Conservation (phyloP, 2,888 invertebrate genomes). For the Mylabris sibirica region DNA sequence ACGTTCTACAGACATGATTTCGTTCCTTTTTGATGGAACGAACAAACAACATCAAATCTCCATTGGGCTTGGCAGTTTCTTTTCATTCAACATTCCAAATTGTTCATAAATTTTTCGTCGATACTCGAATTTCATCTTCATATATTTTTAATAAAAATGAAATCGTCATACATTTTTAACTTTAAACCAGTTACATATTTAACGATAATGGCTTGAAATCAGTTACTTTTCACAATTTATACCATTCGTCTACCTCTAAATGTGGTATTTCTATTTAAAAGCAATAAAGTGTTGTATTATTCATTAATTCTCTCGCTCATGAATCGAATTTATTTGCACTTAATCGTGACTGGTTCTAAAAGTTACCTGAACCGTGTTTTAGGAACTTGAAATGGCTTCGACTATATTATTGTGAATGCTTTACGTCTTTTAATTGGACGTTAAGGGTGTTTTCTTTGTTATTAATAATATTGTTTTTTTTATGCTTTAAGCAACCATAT, state of each 20-base stretch:
- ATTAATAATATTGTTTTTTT: background rate
- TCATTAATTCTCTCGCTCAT: slow-evolving; percentile 8
- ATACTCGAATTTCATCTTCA: slow-evolving; percentile 1
- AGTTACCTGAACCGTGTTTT: background rate
- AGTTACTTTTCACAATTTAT: slow-evolving; percentile 27
- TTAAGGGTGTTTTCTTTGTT: background rate
- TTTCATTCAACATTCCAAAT: background rate
- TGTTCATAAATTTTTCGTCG: background rate
- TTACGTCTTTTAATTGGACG: slow-evolving; percentile 8
- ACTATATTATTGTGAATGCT: background rate
- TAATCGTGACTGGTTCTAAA: slow-evolving; percentile 17
- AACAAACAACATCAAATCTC: slow-evolving; percentile 9
- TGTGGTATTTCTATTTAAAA: slow-evolving; percentile 6
- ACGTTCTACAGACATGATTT: slow-evolving; percentile 6
- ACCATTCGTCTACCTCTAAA: slow-evolving; percentile 24
- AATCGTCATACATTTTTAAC: slow-evolving; percentile 22
- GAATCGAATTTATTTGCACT: slow-evolving; percentile 19
- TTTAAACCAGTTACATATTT: slow-evolving; percentile 30
- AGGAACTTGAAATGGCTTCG: slow-evolving; percentile 2
- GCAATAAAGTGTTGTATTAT: slow-evolving; percentile 20
- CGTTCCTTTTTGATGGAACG: background rate
- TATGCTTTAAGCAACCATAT: slow-evolving; percentile 3
- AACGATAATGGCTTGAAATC: slow-evolving; percentile 29
- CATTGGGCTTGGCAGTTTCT: background rate
- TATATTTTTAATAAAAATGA: slow-evolving; percentile 17